Evolutionary conservation across 2,113 vertebrate genomes (phyloP), one percentile per base, ranked within the genome.

Genomic region (Channa argus): DNA sequence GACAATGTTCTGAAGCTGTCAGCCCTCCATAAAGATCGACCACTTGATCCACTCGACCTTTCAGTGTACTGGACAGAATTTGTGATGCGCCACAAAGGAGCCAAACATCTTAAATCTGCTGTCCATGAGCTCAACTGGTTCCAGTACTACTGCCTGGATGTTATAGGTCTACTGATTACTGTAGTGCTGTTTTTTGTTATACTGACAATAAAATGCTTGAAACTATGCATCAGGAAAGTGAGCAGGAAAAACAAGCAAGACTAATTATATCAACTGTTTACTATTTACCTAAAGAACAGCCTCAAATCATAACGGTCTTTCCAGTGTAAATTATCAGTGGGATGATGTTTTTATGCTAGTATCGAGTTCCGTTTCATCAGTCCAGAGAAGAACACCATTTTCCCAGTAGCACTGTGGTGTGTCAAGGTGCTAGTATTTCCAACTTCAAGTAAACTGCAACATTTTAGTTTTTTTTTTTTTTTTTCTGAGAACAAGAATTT

Each of bases 41-140:
- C 95, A 1, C 46, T 95, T 0, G 93, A 96, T 50, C 96, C 97
- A 0, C 85, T 98, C 11, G 96, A 98, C 71, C 94, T 99, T 36
- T 96, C 98, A 0, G 96, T 97, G 64, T 93, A 94, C 89, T 99
- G 97, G 97, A 96, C 96, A 34, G 97, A 99, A 74, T 98, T 94
- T 43, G 97, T 95, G 38, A 99, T 98, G 97, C 92, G 91, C 59
- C 95, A 99, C 90, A 97, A 97, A 87, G 97, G 98, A 0, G 97
- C 96, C 0, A 92, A 93, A 0, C 97, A 99, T 79, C 91, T 99
- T 61, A 93, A 94, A 44, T 72, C 95, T 0, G 96, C 97, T 0
- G 95, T 96, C 47, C 95, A 95, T 0, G 89, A 96, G 37, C 94
- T 98, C 69, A 96, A 95, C 92, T 98, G 96, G 96, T 68, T 98